Percentiles rank a stretch among this genome's conserved stretches.
Evolutionary conservation across 2,888 invertebrate species (phyloP).

Genomic region (Neria commutata): DNA sequence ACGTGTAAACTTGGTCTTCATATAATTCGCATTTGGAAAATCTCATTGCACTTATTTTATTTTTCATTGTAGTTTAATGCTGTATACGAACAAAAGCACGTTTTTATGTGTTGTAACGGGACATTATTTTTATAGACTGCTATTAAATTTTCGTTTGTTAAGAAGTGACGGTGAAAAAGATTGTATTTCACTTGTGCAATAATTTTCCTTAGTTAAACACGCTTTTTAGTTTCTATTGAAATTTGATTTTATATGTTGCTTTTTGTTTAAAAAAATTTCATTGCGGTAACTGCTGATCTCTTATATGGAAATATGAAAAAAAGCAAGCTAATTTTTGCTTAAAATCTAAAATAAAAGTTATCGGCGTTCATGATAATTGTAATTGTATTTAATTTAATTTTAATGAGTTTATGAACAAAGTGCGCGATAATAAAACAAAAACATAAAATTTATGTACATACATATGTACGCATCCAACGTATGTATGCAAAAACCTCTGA

Average conservation of each 20-base stretch:
- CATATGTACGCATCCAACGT: no score
- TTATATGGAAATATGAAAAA: conserved; percentile 42
- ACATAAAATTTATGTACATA: no score
- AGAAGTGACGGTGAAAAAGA: neutral
- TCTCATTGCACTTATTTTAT: no score
- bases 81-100: neutral
- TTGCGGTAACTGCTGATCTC: conserved; percentile 58
- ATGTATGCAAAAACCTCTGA: no score
- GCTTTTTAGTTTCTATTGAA: conserved; percentile 5
- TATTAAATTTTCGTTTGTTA: neutral
- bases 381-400: no score
- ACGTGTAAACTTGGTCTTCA: no score
- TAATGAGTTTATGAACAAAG: no score
- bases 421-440: conserved; percentile 9
- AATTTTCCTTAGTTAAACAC: conserved; percentile 20
- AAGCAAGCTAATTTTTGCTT: neutral
- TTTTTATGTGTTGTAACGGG: neutral
- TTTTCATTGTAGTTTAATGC: neutral
- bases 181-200: conserved; percentile 12
- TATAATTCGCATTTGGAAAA: no score
- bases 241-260: neutral
- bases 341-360: neutral
- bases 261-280: conserved; percentile 28
- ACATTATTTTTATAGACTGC: neutral
- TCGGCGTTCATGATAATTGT: no score